Evolutionary conservation across 2,888 invertebrate genomes (phyloP).

Genomic region (Polymixis lichenea): DNA sequence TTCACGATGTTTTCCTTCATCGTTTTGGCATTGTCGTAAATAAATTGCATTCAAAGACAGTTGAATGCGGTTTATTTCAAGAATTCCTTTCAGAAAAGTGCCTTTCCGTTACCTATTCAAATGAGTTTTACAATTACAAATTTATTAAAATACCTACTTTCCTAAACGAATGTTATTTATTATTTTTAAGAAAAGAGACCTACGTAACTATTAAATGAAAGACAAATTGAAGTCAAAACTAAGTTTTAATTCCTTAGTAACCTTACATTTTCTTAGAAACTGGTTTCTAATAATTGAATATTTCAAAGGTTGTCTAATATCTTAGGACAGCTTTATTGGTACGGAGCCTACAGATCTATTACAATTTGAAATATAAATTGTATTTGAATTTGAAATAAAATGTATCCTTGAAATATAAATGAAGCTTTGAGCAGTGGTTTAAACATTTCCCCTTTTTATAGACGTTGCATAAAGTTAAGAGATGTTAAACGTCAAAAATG

Average conservation of each 20-base stretch:
- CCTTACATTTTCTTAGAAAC: background rate
- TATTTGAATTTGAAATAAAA: background rate
- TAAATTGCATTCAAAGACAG: too few relatives aligned
- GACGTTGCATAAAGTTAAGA: too few relatives aligned
- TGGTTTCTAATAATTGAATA: background rate
- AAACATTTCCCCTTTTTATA: background rate
- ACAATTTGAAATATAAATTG: background rate
- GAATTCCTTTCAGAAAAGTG: background rate
- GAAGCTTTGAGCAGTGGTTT: background rate
- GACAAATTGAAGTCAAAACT: background rate
- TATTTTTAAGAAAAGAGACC: background rate
- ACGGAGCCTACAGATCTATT: background rate
- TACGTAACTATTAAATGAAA: background rate
- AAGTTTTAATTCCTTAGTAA: background rate
- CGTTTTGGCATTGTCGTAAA: too few relatives aligned
- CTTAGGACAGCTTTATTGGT: background rate
- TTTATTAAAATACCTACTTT: background rate
- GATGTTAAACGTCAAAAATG: too few relatives aligned
- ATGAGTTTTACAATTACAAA: background rate
- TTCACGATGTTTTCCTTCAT: too few relatives aligned
- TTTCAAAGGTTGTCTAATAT: background rate
- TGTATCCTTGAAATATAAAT: background rate
- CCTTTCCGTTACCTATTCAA: background rate
- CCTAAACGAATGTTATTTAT: background rate
- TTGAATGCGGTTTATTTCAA: background rate